These are phyloP conservation scores for Suillia variegata DNA, from an alignment of 2,888 invertebrate species.

Conservation along the genomic window DNA sequence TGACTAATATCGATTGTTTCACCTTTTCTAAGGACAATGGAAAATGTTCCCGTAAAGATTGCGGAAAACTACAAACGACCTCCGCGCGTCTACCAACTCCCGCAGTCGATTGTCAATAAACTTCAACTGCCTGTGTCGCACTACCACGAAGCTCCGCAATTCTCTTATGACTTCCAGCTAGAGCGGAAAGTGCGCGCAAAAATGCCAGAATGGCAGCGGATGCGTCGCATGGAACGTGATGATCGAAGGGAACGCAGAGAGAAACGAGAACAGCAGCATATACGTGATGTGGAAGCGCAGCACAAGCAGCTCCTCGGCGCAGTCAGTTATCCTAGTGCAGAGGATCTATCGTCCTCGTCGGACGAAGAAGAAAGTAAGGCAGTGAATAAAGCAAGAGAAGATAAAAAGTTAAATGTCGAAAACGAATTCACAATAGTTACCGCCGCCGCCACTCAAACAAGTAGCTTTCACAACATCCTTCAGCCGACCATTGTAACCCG, in stretches of 20 bases:
- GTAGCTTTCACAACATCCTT: slow-evolving; percentile 58
- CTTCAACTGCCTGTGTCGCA: slow-evolving; percentile 64
- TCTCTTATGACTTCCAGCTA: slow-evolving; percentile 73
- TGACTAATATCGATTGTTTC: slow-evolving; percentile 39
- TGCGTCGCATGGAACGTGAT: slow-evolving; percentile 68
- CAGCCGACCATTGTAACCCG: slow-evolving; percentile 56
- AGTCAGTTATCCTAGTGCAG: slow-evolving; percentile 68
- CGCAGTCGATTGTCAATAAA: slow-evolving; percentile 65
- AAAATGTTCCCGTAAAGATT: slow-evolving; percentile 86
- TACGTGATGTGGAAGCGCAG: slow-evolving; percentile 65
- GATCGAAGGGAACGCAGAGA: slow-evolving; percentile 68
- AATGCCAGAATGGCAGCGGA: slow-evolving; percentile 73
- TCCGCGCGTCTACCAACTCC: slow-evolving; percentile 68
- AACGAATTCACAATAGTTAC: slow-evolving; percentile 22
- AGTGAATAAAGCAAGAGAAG: no score
- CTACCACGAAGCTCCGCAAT: slow-evolving; percentile 62
- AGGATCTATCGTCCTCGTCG: slow-evolving; percentile 66
- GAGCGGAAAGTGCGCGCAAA: slow-evolving; percentile 75
- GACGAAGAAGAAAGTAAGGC: slow-evolving; percentile 50
- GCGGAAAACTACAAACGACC: slow-evolving; percentile 86
- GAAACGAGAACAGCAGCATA: slow-evolving; percentile 65
- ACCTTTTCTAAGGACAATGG: slow-evolving; percentile 64
- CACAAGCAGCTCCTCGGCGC: slow-evolving; percentile 66
- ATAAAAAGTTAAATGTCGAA: background rate
- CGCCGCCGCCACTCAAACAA: slow-evolving; percentile 34